phyloP scores from a whole-genome alignment of 2,888 invertebrate species.

The Sinohyriopsis cumingii region DNA sequence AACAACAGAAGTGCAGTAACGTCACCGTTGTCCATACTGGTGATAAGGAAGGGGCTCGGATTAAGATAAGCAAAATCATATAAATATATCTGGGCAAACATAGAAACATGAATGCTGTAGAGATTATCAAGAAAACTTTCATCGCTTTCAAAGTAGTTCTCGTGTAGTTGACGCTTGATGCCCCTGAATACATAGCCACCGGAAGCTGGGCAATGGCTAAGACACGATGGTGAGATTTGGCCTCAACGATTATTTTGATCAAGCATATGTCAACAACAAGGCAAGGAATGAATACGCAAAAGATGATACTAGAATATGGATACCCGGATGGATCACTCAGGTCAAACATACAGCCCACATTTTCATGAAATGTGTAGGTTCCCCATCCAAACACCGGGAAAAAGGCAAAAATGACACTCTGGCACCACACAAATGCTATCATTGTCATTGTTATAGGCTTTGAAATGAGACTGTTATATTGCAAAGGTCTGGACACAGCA shows the following conservation, averaged over 20 bases:
- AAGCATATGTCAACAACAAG: conserved; percentile 33
- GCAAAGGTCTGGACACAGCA: conserved; percentile 50
- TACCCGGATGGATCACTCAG: conserved; percentile 10
- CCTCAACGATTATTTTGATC: conserved; percentile 39
- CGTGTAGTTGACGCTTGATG: conserved; percentile 32
- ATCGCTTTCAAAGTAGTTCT: conserved; percentile 46
- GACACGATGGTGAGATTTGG: conserved; percentile 48
- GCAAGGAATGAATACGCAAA: conserved; percentile 43
- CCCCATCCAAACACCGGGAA: conserved; percentile 40
- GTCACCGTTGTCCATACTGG: conserved; percentile 24
- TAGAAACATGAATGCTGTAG: conserved; percentile 32
- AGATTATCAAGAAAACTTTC: conserved; percentile 46
- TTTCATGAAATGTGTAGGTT: conserved; percentile 29
- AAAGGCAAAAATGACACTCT: conserved; percentile 34
- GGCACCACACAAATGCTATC: conserved; percentile 38
- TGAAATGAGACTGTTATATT: conserved; percentile 46
- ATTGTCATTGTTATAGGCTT: conserved; percentile 23
- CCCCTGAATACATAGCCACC: conserved; percentile 36
- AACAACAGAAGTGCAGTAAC: conserved; percentile 44
- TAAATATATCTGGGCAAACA: conserved; percentile 42
- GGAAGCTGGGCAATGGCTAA: conserved; percentile 49
- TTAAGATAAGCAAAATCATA: conserved; percentile 22
- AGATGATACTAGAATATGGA: conserved; percentile 31
- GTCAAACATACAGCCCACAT: conserved; percentile 30
- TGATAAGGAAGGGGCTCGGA: neutral